Conservation (phyloP, 2,797 vertebrate genomes). For the Girardinus metallicus region DNA sequence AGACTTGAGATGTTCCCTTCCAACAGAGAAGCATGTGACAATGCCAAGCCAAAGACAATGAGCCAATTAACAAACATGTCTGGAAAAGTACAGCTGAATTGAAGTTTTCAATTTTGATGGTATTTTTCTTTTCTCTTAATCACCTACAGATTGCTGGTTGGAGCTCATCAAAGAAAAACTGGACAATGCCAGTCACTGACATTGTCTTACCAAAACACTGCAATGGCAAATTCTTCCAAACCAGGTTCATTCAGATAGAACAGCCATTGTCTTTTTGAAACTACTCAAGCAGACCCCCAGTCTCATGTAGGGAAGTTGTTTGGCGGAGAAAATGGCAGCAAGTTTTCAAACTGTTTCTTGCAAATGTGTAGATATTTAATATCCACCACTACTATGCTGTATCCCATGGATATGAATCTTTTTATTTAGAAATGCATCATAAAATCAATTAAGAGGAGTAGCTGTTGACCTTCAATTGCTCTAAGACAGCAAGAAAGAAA, state of each 20-base stretch:
- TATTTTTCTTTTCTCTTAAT: background rate
- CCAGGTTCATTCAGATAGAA: background rate
- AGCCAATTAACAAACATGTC: background rate
- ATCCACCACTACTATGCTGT: background rate
- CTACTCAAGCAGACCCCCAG: background rate
- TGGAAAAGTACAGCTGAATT: background rate
- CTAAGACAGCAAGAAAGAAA: background rate
- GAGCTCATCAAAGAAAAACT: background rate
- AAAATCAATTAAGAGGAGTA: background rate
- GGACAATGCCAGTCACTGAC: background rate
- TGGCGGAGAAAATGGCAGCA: background rate
- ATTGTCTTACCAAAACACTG: background rate
- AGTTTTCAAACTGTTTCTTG: background rate
- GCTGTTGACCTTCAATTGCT: background rate
- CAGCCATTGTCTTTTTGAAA: background rate
- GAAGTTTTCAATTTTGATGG: background rate
- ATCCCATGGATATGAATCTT: background rate
- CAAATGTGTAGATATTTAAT: background rate
- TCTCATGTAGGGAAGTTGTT: background rate
- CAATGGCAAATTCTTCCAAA: background rate
- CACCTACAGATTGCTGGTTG: background rate
- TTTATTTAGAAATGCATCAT: background rate
- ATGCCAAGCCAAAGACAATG: background rate
- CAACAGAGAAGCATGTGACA: slow-evolving; percentile 5
- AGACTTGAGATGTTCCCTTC: background rate